These are phyloP conservation scores for Pseudochaenichthys georgianus DNA, from an alignment of 2,797 vertebrate genomes.

Conservation along the genomic window DNA sequence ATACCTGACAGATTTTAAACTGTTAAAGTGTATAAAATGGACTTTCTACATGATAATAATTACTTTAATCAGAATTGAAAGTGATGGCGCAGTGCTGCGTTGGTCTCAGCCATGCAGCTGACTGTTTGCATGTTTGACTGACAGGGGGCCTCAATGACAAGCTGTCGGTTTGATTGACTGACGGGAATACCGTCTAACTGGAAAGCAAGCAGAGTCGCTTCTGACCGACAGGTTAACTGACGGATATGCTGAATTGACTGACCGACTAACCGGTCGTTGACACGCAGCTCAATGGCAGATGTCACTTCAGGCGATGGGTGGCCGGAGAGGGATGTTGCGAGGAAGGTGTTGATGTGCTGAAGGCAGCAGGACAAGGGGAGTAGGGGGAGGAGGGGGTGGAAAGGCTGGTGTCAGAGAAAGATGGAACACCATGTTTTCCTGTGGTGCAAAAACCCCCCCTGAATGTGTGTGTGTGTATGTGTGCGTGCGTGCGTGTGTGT, in stretches of 20 bases:
- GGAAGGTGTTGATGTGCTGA: conserved; percentile 34
- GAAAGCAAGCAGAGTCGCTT: conserved; percentile 16
- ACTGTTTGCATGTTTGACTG: conserved; percentile 35
- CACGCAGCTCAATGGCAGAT: conserved; percentile 60
- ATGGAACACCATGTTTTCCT: conserved; percentile 25
- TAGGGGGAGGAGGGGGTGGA: not conserved
- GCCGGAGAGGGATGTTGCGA: conserved; percentile 25
- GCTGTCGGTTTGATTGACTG: conserved; percentile 66
- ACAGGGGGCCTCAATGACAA: conserved; percentile 40
- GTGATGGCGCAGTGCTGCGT: conserved; percentile 9
- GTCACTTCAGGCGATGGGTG: conserved; percentile 61
- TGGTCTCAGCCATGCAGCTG: conserved; percentile 30
- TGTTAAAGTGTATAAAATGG: not conserved
- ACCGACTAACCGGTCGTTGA: conserved; percentile 44
- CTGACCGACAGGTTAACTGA: conserved; percentile 50
- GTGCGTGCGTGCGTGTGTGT: conserved; percentile 25
- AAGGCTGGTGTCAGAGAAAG: conserved; percentile 19
- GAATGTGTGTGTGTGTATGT: conserved; percentile 36
- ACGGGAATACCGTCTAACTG: conserved; percentile 27
- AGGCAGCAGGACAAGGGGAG: conserved; percentile 20
- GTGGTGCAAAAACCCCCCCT: conserved; percentile 32
- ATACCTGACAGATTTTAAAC: conserved; percentile 1
- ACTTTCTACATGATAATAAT: not conserved
- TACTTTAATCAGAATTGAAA: not conserved
- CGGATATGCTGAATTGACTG: conserved; percentile 59